A percentile compares a stretch with the other conserved stretches of the same genome.
phyloP scores from a whole-genome alignment of 2,888 invertebrate species.

The Apomyelois bistriatella region DNA sequence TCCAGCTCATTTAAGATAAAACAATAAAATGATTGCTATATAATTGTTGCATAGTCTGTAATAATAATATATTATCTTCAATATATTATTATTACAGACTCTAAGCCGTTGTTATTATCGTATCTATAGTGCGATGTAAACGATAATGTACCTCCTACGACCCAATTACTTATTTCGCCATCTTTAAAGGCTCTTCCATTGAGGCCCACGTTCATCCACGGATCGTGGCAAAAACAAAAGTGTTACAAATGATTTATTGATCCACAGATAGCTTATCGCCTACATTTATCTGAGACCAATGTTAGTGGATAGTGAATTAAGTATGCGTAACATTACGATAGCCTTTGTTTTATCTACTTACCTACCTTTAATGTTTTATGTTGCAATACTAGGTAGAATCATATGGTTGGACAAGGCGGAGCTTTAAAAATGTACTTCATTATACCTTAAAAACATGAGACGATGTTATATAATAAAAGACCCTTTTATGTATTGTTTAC shows the following conservation, averaged over 20 bases:
- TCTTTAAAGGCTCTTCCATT: constrained; percentile 10
- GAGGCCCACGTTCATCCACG: constrained; percentile 18
- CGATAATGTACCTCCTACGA: constrained; percentile 7
- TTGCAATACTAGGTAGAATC: background rate
- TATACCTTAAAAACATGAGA: too few species aligned
- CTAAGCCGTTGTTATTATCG: background rate
- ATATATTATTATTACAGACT: too few species aligned
- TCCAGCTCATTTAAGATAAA: background rate
- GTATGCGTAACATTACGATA: constrained; percentile 21
- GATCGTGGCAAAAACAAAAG: constrained; percentile 35
- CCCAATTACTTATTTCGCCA: constrained; percentile 18
- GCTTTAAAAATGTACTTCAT: too few species aligned
- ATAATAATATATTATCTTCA: too few species aligned
- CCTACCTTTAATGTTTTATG: background rate
- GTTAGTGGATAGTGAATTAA: constrained; percentile 25
- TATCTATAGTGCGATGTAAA: background rate
- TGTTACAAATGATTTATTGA: constrained; percentile 64
- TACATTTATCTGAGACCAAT: constrained; percentile 52
- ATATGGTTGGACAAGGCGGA: too few species aligned
- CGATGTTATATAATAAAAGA: too few species aligned
- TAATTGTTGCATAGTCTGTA: background rate
- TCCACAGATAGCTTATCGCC: constrained; percentile 67
- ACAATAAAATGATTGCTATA: background rate
- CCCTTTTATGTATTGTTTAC: too few species aligned
- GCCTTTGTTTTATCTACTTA: constrained; percentile 1